Conservation (phyloP, 2,113 vertebrate genomes). For the Taurulus bubalis region DNA sequence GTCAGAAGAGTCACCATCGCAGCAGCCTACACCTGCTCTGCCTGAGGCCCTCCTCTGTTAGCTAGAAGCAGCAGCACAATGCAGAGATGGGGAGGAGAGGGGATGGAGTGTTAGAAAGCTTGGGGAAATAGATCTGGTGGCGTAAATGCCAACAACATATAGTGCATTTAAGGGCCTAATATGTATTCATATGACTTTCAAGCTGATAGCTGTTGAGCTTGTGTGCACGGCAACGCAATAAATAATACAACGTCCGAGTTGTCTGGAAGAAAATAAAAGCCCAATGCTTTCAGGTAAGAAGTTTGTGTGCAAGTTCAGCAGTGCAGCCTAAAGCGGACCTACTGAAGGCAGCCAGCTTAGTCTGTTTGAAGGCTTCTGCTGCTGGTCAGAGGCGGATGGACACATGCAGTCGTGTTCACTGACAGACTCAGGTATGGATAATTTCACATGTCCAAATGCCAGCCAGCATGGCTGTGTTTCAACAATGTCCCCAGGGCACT, state of each 20-base stretch:
- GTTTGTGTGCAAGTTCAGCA: constrained; percentile 35
- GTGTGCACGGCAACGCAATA: constrained; percentile 41
- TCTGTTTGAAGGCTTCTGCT: constrained; percentile 33
- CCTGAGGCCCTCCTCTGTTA: constrained; percentile 55
- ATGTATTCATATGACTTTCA: constrained; percentile 49
- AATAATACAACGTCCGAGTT: constrained; percentile 58
- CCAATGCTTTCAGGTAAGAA: constrained; percentile 16
- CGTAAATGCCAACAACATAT: constrained; percentile 65
- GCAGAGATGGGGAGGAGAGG: constrained; percentile 39
- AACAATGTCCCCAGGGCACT: constrained; percentile 50
- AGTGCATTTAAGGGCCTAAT: constrained; percentile 42
- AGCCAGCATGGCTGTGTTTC: constrained; percentile 44
- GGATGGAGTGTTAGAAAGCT: constrained; percentile 34
- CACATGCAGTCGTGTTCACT: constrained; percentile 52
- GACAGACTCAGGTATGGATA: constrained; percentile 61
- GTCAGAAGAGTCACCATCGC: constrained; percentile 59
- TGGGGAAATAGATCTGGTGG: constrained; percentile 44
- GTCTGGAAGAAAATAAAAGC: constrained; percentile 51
- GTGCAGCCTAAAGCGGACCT: constrained; percentile 10
- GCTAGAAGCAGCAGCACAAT: constrained; percentile 48
- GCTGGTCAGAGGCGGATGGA: constrained; percentile 56
- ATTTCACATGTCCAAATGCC: constrained; percentile 64
- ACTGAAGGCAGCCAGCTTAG: constrained; percentile 19
- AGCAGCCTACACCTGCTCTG: constrained; percentile 74
- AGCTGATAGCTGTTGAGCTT: constrained; percentile 42